phyloP scores from a whole-genome alignment of 2,888 invertebrate genomes.

The Altica lythri region DNA sequence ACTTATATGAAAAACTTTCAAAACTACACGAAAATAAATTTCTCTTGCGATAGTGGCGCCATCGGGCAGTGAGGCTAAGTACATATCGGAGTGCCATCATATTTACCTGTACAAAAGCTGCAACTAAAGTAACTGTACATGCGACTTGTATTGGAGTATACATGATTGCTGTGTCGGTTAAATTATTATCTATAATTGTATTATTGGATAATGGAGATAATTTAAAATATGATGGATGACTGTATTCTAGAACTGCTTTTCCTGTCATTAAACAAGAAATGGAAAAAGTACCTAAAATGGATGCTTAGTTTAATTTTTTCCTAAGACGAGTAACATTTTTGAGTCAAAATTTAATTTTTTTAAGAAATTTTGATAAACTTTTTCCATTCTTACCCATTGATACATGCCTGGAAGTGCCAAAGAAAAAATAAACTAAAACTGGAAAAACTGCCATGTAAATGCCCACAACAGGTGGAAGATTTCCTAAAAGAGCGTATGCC shows the following conservation, averaged over 20 bases:
- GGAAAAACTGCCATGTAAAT: conserved; percentile 65
- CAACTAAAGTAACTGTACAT: conserved; percentile 75
- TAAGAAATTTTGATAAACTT: no score
- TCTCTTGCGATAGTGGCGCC: no score
- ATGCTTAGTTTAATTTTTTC: conserved; percentile 2
- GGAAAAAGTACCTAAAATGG: conserved; percentile 73
- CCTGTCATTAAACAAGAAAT: conserved; percentile 90
- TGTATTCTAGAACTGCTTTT: conserved; percentile 67
- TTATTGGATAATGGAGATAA: neutral
- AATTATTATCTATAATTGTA: neutral
- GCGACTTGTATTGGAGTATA: conserved; percentile 70
- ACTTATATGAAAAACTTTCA: no score
- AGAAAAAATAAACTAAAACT: conserved; percentile 55
- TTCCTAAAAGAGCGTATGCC: conserved; percentile 62
- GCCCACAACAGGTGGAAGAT: conserved; percentile 61
- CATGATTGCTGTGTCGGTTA: conserved; percentile 5
- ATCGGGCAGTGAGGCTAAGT: no score
- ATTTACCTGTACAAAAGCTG: conserved; percentile 79
- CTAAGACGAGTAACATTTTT: neutral
- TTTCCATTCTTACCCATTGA: conserved; percentile 54
- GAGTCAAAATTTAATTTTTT: no score
- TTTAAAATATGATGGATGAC: conserved; percentile 46
- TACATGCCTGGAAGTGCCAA: conserved; percentile 55
- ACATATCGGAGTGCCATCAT: no score
- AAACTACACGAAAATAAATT: no score